phyloP scores from a whole-genome alignment of 2,888 invertebrate genomes.

The Amiota mariae region DNA sequence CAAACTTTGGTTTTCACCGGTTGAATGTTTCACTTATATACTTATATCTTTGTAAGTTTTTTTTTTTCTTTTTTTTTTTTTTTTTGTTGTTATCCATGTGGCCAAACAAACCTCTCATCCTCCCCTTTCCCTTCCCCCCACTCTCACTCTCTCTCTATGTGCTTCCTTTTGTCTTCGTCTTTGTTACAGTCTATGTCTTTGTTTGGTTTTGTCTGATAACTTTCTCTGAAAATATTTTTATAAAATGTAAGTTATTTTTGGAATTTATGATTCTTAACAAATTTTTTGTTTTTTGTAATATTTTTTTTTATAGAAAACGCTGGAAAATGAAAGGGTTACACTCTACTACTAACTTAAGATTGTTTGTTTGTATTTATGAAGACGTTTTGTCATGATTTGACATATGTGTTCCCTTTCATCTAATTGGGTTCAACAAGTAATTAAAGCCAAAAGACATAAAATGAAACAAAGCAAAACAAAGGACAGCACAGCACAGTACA shows the following conservation, averaged over 20 bases:
- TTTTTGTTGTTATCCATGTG: slow-evolving; percentile 25
- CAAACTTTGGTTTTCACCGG: too few relatives aligned
- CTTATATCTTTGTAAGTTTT: too few relatives aligned
- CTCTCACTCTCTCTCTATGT: too few relatives aligned
- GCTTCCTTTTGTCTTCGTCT: too few relatives aligned
- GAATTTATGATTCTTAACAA: neutral
- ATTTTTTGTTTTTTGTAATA: too few relatives aligned
- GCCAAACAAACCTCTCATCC: too few relatives aligned
- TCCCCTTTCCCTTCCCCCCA: too few relatives aligned
- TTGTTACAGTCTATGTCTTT: neutral
- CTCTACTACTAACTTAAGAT: too few relatives aligned
- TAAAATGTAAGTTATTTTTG: neutral
- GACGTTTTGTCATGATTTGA: slow-evolving; percentile 4
- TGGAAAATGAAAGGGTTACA: too few relatives aligned
- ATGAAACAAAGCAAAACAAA: slow-evolving; percentile 5
- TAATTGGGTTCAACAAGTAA: slow-evolving; percentile 23
- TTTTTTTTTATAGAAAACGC: too few relatives aligned
- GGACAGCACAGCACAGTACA: neutral
- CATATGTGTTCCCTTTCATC: neutral
- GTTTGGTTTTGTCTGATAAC: neutral
- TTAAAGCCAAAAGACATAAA: neutral
- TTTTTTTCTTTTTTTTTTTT: slow-evolving; percentile 28
- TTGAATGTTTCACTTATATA: too few relatives aligned
- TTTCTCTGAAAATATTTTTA: neutral
- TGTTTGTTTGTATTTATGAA: neutral